A percentile compares a stretch with the other conserved stretches of the same genome.
These are phyloP conservation scores for Melolontha melolontha DNA, from an alignment of 2,888 invertebrate species.

Conservation along the genomic window DNA sequence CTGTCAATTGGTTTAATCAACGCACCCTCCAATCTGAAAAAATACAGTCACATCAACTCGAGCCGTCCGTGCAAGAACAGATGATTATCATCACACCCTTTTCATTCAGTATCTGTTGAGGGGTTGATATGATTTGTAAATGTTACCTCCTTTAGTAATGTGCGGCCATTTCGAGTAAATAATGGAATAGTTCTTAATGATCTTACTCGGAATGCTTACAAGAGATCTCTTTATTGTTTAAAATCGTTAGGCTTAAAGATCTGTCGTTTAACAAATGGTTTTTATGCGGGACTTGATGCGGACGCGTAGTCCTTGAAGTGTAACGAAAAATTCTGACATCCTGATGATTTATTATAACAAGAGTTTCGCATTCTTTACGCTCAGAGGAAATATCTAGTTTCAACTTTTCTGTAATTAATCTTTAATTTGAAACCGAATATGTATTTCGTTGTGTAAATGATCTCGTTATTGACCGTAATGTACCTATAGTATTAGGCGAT, in stretches of 20 bases:
- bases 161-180: constrained; percentile 1
- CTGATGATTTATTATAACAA: constrained; percentile 50
- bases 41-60: constrained; percentile 30
- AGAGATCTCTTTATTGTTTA: background rate
- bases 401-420: constrained; percentile 37
- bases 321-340: constrained; percentile 52
- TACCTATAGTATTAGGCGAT: too few species aligned
- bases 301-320: constrained; percentile 45
- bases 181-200: constrained; percentile 9
- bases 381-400: constrained; percentile 36
- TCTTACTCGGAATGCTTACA: background rate
- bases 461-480: background rate
- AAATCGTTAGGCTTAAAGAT: background rate
- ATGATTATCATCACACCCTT: constrained; percentile 32
- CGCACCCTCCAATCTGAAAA: constrained; percentile 47
- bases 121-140: constrained; percentile 35
- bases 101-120: constrained; percentile 5
- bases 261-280: background rate
- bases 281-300: background rate
- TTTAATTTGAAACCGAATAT: constrained; percentile 24
- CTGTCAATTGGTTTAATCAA: constrained; percentile 60
- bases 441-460: constrained; percentile 16
- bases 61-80: constrained; percentile 10
- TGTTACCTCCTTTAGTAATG: constrained; percentile 12
- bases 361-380: constrained; percentile 26